phyloP scores from a whole-genome alignment of 64 coral and sea anemone species.

The Montipora cactus region DNA sequence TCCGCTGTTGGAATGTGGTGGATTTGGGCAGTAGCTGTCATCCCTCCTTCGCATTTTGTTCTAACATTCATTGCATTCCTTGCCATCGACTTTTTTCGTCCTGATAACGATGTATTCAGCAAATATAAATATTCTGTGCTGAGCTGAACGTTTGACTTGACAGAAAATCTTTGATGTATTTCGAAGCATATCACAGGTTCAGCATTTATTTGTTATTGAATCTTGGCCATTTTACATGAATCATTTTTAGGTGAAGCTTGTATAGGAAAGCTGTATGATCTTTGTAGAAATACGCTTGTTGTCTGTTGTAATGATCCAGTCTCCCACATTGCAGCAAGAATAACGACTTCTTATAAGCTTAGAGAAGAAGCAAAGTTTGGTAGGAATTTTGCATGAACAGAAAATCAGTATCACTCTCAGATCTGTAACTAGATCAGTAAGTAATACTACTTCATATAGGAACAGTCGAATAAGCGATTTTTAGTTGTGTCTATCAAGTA shows the following conservation, averaged over 20 bases:
- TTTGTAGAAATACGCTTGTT: neutral
- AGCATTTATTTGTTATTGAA: neutral
- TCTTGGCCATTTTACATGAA: neutral
- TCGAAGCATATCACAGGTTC: neutral
- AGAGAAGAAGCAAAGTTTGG: too few relatives aligned
- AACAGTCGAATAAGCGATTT: neutral
- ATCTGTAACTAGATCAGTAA: neutral
- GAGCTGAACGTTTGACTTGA: slow-evolving; percentile 46
- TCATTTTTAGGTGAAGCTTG: neutral
- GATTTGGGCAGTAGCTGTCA: slow-evolving; percentile 71
- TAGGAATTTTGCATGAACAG: neutral
- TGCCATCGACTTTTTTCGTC: slow-evolving; percentile 95
- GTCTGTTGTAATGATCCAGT: neutral
- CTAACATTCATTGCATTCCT: slow-evolving; percentile 91
- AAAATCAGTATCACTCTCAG: neutral
- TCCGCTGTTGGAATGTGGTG: slow-evolving; percentile 97
- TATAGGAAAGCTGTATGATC: neutral
- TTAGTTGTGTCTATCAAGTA: too few relatives aligned
- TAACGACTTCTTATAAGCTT: too few relatives aligned
- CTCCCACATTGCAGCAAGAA: too few relatives aligned
- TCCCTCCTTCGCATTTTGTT: slow-evolving; percentile 91
- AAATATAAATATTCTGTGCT: slow-evolving; percentile 88
- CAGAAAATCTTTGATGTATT: neutral
- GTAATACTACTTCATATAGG: too few relatives aligned
- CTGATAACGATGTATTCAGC: slow-evolving; percentile 79